Evolutionary conservation across 2,888 invertebrate species (phyloP), one percentile per base, ranked within the genome.

Genomic region (Drosophila dives): DNA sequence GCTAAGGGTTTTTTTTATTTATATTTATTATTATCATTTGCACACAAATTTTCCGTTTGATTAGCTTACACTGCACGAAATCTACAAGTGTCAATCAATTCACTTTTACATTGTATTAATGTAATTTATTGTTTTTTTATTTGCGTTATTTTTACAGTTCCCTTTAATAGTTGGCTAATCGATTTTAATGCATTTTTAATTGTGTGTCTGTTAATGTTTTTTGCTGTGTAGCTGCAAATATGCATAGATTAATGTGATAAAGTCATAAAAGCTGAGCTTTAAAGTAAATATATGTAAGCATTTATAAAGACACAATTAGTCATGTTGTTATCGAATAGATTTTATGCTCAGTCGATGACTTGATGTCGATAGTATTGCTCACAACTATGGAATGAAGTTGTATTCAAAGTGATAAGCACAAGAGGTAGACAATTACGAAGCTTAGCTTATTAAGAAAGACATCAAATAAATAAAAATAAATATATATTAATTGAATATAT

Each of bases 1-100:
- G 34, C 50, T 34, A 40, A 59, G 63, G 64, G 61, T 36, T 59
- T 72, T 45, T 72, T 45, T 58, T 38, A 32, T 20, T 29, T 29
- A 48, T 66, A 3, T 45, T 23, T 2, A 42, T 40, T 75, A 36
- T 56, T 55, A 61, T 60, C 75, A 77, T 70, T 86, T 78, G 51
- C 64, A 76, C 67, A 72, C 67, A 86, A 83, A 86, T 75, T 72
- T 87, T 87, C 83, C 80, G 64, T 72, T 77, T 69, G 73, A 80
- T 73, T 78, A 72, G 72, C 49, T 20, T 65, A 72, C 65, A 82
- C 76, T 79, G 64, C 17, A 33, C 42, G 48, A 71, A 63, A 68
- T 56, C 42, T 2, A 11, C 17, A 55, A 70, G 49, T 55, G 49
- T 26, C 29, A 69, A 55, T 34, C 38, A 33, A 15, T 32, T 20